Percentiles rank a stretch among this genome's conserved stretches.
Evolutionary conservation across 2,888 invertebrate species (phyloP).

Genomic region (Panzeria rudis): DNA sequence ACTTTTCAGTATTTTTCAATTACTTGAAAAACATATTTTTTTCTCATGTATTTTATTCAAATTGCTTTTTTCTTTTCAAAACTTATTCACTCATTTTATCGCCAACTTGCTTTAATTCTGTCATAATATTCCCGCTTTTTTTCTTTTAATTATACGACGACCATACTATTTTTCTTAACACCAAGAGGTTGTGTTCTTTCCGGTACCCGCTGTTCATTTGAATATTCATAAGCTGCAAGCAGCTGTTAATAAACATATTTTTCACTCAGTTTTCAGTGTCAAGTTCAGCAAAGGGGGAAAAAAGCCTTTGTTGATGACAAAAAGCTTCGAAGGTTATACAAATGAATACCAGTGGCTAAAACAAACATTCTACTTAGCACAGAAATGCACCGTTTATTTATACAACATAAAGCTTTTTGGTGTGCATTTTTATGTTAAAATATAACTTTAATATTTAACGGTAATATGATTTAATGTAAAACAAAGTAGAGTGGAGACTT

Average conservation of each 20-base stretch:
- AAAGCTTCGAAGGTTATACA: conserved; percentile 25
- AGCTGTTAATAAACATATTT: conserved; percentile 76
- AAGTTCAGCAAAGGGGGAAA: conserved; percentile 53
- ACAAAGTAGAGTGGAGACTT: neutral
- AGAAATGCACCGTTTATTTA: neutral
- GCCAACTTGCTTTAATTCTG: neutral
- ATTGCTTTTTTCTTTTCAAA: neutral
- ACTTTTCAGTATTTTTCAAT: neutral
- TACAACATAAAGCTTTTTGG: neutral
- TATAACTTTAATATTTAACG: neutral
- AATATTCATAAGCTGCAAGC: conserved; percentile 76
- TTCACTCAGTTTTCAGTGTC: conserved; percentile 61
- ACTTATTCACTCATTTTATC: conserved; percentile 1
- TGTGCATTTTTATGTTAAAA: neutral
- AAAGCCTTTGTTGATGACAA: neutral
- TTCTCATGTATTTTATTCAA: neutral
- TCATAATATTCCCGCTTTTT: conserved; percentile 46
- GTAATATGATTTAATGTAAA: no score
- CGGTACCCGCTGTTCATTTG: conserved; percentile 78
- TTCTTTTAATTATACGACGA: neutral
- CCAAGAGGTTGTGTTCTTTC: conserved; percentile 75
- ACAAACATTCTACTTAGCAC: conserved; percentile 3
- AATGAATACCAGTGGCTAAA: neutral
- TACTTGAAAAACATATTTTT: neutral
- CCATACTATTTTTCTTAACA: neutral